Percentiles rank a stretch among this genome's conserved stretches.
Conservation (phyloP, 2,888 invertebrate species). For the Parnassius smintheus region DNA sequence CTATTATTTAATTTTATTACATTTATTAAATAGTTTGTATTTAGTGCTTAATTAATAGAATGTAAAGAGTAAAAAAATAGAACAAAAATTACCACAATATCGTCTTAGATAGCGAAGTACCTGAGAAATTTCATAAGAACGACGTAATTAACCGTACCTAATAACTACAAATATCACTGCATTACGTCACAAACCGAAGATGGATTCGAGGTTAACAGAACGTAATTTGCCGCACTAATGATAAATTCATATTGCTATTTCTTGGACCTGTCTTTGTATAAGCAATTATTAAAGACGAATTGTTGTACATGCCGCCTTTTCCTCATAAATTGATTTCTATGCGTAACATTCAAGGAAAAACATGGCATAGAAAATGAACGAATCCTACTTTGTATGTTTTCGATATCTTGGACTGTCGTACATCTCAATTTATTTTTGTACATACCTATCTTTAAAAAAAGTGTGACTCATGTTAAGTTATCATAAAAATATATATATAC, state of each 20-base stretch:
- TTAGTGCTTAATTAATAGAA: no score
- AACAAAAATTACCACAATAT: neutral
- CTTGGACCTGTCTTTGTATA: slow-evolving; percentile 12
- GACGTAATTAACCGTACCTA: neutral
- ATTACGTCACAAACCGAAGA: slow-evolving; percentile 13
- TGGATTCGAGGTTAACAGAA: slow-evolving; percentile 10
- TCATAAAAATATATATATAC: no score
- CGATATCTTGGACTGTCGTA: no score
- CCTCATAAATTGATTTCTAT: neutral
- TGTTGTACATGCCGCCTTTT: slow-evolving; percentile 1
- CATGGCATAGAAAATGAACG: no score
- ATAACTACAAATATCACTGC: slow-evolving; percentile 11
- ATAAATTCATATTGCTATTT: slow-evolving; percentile 9
- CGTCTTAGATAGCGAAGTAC: neutral
- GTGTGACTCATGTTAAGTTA: no score
- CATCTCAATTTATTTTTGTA: no score
- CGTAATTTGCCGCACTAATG: slow-evolving; percentile 20
- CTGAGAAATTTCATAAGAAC: neutral
- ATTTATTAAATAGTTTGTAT: no score
- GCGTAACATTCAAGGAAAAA: no score
- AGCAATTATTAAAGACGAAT: slow-evolving; percentile 13
- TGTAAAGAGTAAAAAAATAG: no score
- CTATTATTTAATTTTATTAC: no score
- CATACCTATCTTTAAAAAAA: no score
- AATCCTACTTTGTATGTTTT: no score